Percentiles rank a stretch among this genome's conserved stretches.
phyloP scores from a whole-genome alignment of 2,888 invertebrate species.

The Glomeris marginata region DNA sequence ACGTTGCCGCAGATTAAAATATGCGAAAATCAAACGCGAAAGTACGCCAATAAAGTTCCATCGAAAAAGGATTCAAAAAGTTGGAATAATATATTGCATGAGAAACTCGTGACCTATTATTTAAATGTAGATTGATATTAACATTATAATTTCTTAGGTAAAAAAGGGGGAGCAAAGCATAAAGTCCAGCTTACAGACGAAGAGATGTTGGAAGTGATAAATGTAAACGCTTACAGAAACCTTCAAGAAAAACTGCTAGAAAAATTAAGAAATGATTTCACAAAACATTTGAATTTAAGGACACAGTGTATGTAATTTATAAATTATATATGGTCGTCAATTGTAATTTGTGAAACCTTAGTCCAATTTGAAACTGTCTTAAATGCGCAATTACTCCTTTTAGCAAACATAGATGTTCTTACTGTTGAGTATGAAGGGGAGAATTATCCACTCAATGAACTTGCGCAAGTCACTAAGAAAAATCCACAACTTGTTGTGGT shows the following conservation, averaged over 20 bases:
- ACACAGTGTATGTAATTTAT: slow-evolving; percentile 33
- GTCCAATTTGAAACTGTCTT: not conserved
- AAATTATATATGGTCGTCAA: not conserved
- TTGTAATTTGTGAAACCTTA: not conserved
- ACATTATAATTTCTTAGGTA: slow-evolving; percentile 2
- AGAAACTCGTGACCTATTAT: slow-evolving; percentile 7
- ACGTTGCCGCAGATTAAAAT: no score
- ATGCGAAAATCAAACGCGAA: no score
- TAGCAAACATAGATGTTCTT: slow-evolving; percentile 53
- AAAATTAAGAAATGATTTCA: slow-evolving; percentile 59
- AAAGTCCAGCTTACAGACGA: slow-evolving; percentile 50
- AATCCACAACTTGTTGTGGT: slow-evolving; percentile 72
- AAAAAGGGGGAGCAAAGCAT: slow-evolving; percentile 24
- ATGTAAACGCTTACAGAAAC: slow-evolving; percentile 48
- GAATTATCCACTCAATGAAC: slow-evolving; percentile 66
- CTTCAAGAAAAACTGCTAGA: slow-evolving; percentile 52
- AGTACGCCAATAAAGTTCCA: no score
- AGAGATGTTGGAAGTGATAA: slow-evolving; percentile 53
- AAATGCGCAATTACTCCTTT: not conserved
- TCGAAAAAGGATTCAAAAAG: no score
- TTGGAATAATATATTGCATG: no score
- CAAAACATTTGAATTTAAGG: slow-evolving; percentile 61
- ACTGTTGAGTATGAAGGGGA: slow-evolving; percentile 59
- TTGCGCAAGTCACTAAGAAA: slow-evolving; percentile 74
- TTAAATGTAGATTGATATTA: slow-evolving; percentile 3